Conservation (phyloP, 2,888 invertebrate genomes). For the Therioaphis trifolii region DNA sequence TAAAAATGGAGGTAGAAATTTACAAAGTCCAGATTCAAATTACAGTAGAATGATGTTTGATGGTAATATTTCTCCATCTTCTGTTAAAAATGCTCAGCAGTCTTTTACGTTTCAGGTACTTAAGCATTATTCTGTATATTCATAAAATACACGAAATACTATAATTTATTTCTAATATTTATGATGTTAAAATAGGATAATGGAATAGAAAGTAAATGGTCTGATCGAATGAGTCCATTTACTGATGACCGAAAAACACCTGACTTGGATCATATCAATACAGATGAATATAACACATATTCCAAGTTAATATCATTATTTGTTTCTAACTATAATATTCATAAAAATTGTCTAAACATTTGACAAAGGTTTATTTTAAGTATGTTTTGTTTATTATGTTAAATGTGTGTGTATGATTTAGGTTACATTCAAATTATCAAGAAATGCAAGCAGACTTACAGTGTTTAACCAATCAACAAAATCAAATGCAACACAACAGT, state of each 20-base stretch:
- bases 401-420: constrained; percentile 68
- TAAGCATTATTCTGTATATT: background rate
- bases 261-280: constrained; percentile 83
- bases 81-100: constrained; percentile 62
- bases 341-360: background rate
- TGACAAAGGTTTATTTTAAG: constrained; percentile 65
- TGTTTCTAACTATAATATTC: constrained; percentile 57
- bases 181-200: constrained; percentile 67
- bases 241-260: constrained; percentile 78
- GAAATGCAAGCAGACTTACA: constrained; percentile 95
- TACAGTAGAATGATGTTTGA: constrained; percentile 53
- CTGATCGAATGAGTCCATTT: constrained; percentile 68
- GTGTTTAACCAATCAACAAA: constrained; percentile 83
- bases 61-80: constrained; percentile 69
- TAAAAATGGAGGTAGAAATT: constrained; percentile 49
- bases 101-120: constrained; percentile 60
- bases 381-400: constrained; percentile 32
- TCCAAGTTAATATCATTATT: constrained; percentile 78
- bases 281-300: constrained; percentile 85
- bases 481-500: constrained; percentile 59
- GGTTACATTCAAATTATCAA: constrained; percentile 92
- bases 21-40: constrained; percentile 67
- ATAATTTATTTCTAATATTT: constrained; percentile 44
- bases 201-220: constrained; percentile 70
- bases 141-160: background rate